These are phyloP conservation scores for Cassiopea andromeda DNA, from an alignment of 30 jellyfish, hydroid and myxozoan species.

Conservation along the genomic window DNA sequence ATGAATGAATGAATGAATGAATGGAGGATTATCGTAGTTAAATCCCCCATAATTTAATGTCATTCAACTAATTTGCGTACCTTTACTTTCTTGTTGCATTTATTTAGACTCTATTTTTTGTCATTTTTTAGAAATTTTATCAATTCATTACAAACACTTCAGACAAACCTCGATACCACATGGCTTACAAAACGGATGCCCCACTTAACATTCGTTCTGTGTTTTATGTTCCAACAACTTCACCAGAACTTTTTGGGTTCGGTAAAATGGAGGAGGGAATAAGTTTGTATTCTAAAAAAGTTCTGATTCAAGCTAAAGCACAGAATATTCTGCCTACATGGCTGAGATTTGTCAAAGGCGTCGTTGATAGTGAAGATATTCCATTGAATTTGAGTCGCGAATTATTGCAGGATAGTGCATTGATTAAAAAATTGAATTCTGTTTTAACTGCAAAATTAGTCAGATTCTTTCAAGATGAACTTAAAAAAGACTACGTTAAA, in stretches of 20 bases:
- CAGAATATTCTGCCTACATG: constrained; percentile 89
- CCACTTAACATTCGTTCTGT: constrained; percentile 94
- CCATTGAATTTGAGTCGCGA: constrained; percentile 97
- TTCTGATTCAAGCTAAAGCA: constrained; percentile 96
- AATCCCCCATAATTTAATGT: too few species aligned
- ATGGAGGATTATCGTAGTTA: too few species aligned
- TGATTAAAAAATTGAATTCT: constrained; percentile 77
- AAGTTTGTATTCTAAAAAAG: constrained; percentile 87
- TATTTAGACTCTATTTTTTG: not conserved
- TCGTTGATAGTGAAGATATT: constrained; percentile 97
- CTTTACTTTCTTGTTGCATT: not conserved
- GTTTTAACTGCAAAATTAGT: constrained; percentile 72
- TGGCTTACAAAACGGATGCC: constrained; percentile 94
- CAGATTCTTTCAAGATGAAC: constrained; percentile 82
- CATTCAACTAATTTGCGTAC: not conserved
- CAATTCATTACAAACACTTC: constrained; percentile 97
- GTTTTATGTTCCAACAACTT: constrained; percentile 84
- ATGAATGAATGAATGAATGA: too few species aligned
- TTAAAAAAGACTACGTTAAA: constrained; percentile 91
- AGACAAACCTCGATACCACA: constrained; percentile 92
- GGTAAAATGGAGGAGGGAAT: constrained; percentile 94
- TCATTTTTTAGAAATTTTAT: constrained; percentile 73
- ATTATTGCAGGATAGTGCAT: constrained; percentile 95
- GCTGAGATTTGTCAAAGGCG: constrained; percentile 95
- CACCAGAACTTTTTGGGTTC: constrained; percentile 92